phyloP scores from a whole-genome alignment of 2,113 vertebrate species.

The Cyphomyrus plagiostoma region DNA sequence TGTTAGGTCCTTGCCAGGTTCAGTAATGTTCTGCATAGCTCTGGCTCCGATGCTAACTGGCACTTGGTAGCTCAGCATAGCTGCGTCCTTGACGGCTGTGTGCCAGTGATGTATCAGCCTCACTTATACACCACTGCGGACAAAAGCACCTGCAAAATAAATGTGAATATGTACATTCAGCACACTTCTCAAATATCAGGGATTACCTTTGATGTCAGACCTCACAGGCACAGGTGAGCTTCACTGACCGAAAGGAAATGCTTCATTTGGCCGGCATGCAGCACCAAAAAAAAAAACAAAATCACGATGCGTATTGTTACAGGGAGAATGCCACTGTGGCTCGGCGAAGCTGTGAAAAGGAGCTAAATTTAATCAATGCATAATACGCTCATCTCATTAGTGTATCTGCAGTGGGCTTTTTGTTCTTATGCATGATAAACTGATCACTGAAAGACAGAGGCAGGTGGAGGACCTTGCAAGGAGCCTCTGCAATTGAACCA shows the following conservation, averaged over 20 bases:
- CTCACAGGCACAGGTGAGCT: not conserved
- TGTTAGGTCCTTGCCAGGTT: not conserved
- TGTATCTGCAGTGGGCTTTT: not conserved
- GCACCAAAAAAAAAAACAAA: not conserved
- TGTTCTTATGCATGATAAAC: not conserved
- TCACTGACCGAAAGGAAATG: not conserved
- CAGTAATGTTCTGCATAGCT: not conserved
- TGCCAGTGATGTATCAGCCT: not conserved
- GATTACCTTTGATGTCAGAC: not conserved
- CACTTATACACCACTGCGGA: not conserved
- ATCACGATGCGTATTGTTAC: not conserved
- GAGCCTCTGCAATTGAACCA: not conserved
- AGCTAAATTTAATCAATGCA: slow-evolving; percentile 14
- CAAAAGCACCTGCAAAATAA: not conserved
- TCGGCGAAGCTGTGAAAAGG: not conserved
- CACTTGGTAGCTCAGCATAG: not conserved
- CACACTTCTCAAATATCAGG: not conserved
- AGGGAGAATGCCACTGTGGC: not conserved
- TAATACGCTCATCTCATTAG: not conserved
- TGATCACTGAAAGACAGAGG: slow-evolving; percentile 5
- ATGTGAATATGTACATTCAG: not conserved
- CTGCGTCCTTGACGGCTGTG: not conserved
- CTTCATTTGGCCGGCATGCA: not conserved
- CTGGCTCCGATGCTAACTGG: not conserved
- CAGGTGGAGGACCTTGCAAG: not conserved